A percentile compares a stretch with the other conserved stretches of the same genome.
Evolutionary conservation across 2,797 vertebrate genomes (phyloP).

Genomic region (Sylvia borin): DNA sequence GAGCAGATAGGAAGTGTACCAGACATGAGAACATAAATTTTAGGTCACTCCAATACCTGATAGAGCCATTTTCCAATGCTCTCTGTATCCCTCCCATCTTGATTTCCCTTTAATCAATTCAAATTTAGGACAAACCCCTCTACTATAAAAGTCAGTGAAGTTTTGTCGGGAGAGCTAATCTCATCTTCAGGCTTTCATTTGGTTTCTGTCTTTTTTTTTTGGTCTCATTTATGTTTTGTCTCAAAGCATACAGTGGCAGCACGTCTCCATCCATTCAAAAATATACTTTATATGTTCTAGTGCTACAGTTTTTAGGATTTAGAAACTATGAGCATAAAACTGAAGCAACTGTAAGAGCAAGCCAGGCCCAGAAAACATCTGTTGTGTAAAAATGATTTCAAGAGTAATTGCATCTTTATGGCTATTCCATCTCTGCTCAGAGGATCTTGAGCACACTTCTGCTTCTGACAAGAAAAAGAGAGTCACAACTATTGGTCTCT

Average conservation of each 20-base stretch:
- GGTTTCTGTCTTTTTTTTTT: background rate
- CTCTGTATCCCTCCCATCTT: rapidly evolving
- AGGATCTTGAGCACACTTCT: background rate
- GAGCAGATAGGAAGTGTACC: background rate
- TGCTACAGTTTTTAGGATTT: background rate
- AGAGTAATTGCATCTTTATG: background rate
- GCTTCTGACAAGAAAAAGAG: background rate
- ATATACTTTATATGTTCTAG: background rate
- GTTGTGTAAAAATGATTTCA: background rate
- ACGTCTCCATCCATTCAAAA: background rate
- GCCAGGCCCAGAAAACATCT: background rate
- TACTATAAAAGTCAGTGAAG: background rate
- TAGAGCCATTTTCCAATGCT: background rate
- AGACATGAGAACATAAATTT: background rate
- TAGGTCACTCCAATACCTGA: background rate
- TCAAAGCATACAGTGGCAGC: background rate
- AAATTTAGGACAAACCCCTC: background rate
- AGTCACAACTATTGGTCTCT: background rate
- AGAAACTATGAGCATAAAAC: background rate
- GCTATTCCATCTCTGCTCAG: background rate
- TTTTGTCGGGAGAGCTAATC: background rate
- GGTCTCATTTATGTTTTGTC: background rate
- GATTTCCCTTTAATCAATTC: background rate
- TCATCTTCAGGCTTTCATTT: background rate
- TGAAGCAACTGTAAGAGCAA: background rate